Conservation (phyloP, 2,888 invertebrate species). For the Tricholauxania praeusta region DNA sequence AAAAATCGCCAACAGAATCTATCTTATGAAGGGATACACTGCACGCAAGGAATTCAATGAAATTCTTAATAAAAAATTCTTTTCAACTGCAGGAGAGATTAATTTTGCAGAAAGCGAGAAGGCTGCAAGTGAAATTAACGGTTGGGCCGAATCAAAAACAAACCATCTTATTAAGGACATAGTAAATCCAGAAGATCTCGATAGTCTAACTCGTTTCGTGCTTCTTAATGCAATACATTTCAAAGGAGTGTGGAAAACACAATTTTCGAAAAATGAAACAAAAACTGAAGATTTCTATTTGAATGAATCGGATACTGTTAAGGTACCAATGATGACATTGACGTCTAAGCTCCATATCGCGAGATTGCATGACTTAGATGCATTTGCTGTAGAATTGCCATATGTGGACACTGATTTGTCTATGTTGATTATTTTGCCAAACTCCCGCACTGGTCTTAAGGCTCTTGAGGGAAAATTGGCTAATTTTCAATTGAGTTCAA, state of each 20-base stretch:
- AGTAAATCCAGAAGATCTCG: slow-evolving; percentile 72
- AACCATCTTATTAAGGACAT: slow-evolving; percentile 86
- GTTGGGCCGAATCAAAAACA: slow-evolving; percentile 85
- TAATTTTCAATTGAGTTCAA: slow-evolving; percentile 70
- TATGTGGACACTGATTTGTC: slow-evolving; percentile 78
- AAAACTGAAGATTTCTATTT: slow-evolving; percentile 75
- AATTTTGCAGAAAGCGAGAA: slow-evolving; percentile 71
- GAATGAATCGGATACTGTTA: slow-evolving; percentile 67
- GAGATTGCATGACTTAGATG: slow-evolving; percentile 52
- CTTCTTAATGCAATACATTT: slow-evolving; percentile 89
- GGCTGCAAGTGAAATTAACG: slow-evolving; percentile 77
- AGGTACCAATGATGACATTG: slow-evolving; percentile 79
- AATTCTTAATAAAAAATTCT: slow-evolving; percentile 74
- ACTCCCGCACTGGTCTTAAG: slow-evolving; percentile 75
- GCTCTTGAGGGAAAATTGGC: slow-evolving; percentile 75
- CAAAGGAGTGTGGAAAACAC: slow-evolving; percentile 80
- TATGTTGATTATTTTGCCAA: slow-evolving; percentile 83
- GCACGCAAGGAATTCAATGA: slow-evolving; percentile 72
- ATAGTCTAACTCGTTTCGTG: slow-evolving; percentile 74
- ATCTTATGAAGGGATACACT: slow-evolving; percentile 72
- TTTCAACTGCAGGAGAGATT: slow-evolving; percentile 74
- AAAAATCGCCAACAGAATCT: slow-evolving; percentile 84
- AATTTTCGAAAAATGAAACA: slow-evolving; percentile 75
- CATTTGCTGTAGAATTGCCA: slow-evolving; percentile 73
- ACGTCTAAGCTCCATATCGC: slow-evolving; percentile 57